These are phyloP conservation scores for Cydia fagiglandana DNA, from an alignment of 1,140 invertebrate genomes.

Conservation along the genomic window DNA sequence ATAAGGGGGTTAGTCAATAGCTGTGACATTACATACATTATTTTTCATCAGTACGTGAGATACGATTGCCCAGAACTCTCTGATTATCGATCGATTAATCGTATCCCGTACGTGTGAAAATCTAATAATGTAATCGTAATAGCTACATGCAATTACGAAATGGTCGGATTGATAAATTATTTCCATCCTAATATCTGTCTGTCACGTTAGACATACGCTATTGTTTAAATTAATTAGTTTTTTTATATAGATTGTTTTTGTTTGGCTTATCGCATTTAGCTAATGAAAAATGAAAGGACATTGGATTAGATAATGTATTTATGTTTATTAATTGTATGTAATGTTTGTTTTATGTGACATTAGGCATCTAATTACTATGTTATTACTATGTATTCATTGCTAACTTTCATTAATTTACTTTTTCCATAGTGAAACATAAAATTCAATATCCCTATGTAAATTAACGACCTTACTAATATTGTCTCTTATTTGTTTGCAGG, in stretches of 20 bases:
- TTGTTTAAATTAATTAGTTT: constrained; percentile 27
- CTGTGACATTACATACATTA: background rate
- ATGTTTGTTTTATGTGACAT: background rate
- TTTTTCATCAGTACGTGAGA: background rate
- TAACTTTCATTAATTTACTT: background rate
- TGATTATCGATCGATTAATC: constrained; percentile 2
- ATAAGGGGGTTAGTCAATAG: too few relatives aligned
- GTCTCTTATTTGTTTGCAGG: background rate
- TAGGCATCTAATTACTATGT: background rate
- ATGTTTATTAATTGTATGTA: background rate
- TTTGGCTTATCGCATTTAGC: background rate
- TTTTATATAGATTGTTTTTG: constrained; percentile 23
- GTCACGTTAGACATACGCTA: constrained; percentile 18
- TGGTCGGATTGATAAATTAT: constrained; percentile 16
- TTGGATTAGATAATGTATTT: background rate
- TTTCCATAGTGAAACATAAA: background rate
- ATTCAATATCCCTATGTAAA: background rate
- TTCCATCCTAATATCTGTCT: constrained; percentile 11
- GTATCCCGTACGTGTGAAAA: constrained; percentile 6
- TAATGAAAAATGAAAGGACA: constrained; percentile 22
- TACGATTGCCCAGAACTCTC: background rate
- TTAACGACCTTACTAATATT: background rate
- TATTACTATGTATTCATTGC: background rate
- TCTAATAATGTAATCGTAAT: constrained; percentile 15
- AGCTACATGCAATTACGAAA: constrained; percentile 17